A percentile compares a stretch with the other conserved stretches of the same genome.
Evolutionary conservation across 2,888 invertebrate genomes (phyloP).

Genomic region (Tuta absoluta): DNA sequence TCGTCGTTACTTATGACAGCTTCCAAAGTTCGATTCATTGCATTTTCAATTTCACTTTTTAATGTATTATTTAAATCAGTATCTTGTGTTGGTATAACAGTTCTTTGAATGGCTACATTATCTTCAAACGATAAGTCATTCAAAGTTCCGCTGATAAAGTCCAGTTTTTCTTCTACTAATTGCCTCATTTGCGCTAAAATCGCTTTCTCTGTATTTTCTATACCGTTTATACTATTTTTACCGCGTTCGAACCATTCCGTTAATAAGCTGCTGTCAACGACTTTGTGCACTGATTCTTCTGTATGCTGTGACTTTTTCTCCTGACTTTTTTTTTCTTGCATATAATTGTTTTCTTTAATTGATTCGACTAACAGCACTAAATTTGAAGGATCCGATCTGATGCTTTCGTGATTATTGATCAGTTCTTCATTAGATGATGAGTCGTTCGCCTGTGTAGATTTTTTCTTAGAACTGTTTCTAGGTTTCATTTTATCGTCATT

Average conservation of each 20-base stretch:
- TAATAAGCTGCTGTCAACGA: constrained; percentile 37
- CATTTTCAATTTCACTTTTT: constrained; percentile 43
- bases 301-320: constrained; percentile 23
- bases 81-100: constrained; percentile 40
- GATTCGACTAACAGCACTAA: constrained; percentile 45
- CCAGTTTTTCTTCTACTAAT: constrained; percentile 56
- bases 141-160: constrained; percentile 42
- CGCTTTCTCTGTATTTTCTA: constrained; percentile 36
- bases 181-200: constrained; percentile 44
- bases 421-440: constrained; percentile 31
- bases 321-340: background rate
- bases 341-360: constrained; percentile 20
- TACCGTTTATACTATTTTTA: constrained; percentile 25
- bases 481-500: constrained; percentile 37
- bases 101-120: constrained; percentile 42
- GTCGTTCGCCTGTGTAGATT: constrained; percentile 39
- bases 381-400: constrained; percentile 33
- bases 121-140: constrained; percentile 39
- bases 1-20: constrained; percentile 40
- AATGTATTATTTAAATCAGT: constrained; percentile 39
- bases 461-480: constrained; percentile 39
- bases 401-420: constrained; percentile 33
- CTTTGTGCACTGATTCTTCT: constrained; percentile 30
- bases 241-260: constrained; percentile 41
- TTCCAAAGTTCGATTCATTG: constrained; percentile 48